Base-by-base conservation (phyloP, 2,797 vertebrate species). In the Periophthalmus magnuspinnatus region DNA sequence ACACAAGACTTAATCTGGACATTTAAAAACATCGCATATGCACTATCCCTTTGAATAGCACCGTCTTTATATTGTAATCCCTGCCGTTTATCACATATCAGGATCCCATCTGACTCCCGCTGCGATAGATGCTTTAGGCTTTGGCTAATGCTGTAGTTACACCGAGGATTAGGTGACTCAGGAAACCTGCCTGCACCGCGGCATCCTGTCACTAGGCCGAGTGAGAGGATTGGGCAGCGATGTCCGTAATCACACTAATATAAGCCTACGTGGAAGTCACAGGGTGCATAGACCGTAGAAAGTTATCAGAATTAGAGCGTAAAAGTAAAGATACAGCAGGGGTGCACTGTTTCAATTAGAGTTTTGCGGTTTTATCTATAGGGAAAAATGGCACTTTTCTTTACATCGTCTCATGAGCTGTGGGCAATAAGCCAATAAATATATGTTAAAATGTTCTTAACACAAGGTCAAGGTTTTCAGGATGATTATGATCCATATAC, bases 61-160 rank as follows among this genome's bases (percentile, higher is more conserved):
- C 71, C 61, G 52, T 78, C 71, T 72, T 71, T 75, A 74, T 54
- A 52, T 57, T 65, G 28, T 88, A 87, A 89, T 86, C 86, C 80
- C 75, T 32, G 56, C 75, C 77, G 76, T 86, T 86, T 82, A 90
- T 88, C 88, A 82, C 62, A 71, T 70, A 82, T 84, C 84, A 81
- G 59, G 84, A 86, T 84, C 78, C 56, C 52, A 22, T 56, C 80
- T 61, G 80, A 77, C 67, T 83, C 72, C 76, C 13, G 36, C 79
- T 75, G 81, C 74, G 82, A 86, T 80, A 80, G 82, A 87, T 79
- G 81, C 81, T 69, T 61, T 77, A 48, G 73, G 81, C 63, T 75
- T 86, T 81, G 32, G 75, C 72, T 81, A 79, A 86, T 78, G 84
- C 84, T 78, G 75, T 63, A 41, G 77, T 79, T 84, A 84, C 88